These are phyloP conservation scores for Ailurus styani DNA, from an alignment of 2,113 vertebrate genomes.

Conservation along the genomic window DNA sequence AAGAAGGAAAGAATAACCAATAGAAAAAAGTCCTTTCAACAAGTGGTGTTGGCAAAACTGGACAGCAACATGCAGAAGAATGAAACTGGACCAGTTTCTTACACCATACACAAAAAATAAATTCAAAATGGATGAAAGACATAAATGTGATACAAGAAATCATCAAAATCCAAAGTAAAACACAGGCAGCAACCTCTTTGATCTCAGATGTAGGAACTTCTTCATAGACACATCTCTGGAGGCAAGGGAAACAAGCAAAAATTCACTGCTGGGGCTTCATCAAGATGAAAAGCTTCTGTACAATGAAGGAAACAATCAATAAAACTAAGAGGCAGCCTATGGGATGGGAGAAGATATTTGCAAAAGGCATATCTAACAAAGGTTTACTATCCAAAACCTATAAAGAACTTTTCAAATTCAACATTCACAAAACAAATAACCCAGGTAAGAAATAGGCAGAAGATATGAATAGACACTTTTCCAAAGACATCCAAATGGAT, in stretches of 20 bases:
- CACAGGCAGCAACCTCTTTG: no score
- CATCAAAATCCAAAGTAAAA: no score
- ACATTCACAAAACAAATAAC: neutral
- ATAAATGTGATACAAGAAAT: no score
- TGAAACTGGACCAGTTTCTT: no score
- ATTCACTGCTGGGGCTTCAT: neutral
- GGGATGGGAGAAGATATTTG: neutral
- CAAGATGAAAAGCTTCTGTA: neutral
- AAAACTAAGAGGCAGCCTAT: neutral
- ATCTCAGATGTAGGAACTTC: no score
- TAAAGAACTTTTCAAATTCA: neutral
- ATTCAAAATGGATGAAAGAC: no score
- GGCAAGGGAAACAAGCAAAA: neutral
- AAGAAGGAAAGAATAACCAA: no score
- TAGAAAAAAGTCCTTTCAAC: no score
- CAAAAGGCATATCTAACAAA: neutral
- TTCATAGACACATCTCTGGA: no score
- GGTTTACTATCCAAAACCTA: neutral
- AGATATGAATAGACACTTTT: neutral
- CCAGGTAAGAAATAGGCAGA: neutral
- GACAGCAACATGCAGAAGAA: no score
- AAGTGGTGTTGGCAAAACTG: no score
- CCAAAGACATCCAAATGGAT: neutral
- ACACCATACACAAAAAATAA: no score
- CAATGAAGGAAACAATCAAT: neutral